Conservation (phyloP, 2,113 vertebrate genomes). For the Pollachius pollachius region DNA sequence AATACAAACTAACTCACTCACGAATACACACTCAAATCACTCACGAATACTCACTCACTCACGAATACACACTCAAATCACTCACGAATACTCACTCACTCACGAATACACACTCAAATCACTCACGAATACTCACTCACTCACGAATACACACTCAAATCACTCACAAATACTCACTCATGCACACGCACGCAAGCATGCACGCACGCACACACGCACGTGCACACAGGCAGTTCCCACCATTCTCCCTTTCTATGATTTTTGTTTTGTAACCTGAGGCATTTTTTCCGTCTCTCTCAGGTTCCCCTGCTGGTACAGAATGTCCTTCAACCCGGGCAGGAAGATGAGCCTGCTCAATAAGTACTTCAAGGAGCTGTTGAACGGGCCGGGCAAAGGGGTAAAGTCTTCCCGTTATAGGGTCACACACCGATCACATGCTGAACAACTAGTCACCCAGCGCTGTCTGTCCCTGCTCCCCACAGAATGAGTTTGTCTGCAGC, state of each 20-base stretch:
- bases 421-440: not conserved
- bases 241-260: not conserved
- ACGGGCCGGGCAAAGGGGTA: constrained; percentile 73
- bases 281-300: constrained; percentile 51
- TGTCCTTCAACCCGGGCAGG: constrained; percentile 68
- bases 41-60: not conserved
- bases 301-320: constrained; percentile 77
- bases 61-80: not conserved
- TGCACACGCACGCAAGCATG: not conserved
- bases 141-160: not conserved
- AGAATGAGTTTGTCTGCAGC: constrained; percentile 82
- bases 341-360: constrained; percentile 78
- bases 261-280: not conserved
- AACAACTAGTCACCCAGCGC: not conserved
- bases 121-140: not conserved
- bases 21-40: too few species aligned
- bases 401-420: constrained; percentile 5
- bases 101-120: not conserved
- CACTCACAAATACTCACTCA: not conserved
- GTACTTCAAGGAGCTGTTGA: constrained; percentile 80
- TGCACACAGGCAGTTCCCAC: not conserved
- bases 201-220: not conserved
- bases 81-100: not conserved
- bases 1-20: too few species aligned
- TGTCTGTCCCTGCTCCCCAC: constrained; percentile 28